phyloP scores from a whole-genome alignment of 2,888 invertebrate genomes.

The Coronaproctus castanopsis region DNA sequence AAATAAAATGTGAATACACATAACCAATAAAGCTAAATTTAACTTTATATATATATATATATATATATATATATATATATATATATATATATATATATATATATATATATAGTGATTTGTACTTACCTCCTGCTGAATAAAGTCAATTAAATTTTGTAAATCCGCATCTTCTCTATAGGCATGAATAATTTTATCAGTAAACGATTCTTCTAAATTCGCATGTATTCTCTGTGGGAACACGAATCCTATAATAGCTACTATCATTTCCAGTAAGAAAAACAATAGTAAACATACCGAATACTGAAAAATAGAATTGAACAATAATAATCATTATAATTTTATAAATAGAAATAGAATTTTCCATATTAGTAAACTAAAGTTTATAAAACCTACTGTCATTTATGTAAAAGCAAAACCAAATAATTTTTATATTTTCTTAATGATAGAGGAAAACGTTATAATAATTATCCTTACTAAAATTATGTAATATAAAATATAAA shows the following conservation, averaged over 20 bases:
- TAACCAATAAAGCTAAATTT: no score
- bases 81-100: no score
- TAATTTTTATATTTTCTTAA: no score
- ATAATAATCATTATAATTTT: slow-evolving; percentile 7
- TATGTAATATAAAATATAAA: no score
- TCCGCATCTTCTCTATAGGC: slow-evolving; percentile 84
- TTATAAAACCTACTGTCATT: no score
- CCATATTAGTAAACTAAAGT: not conserved
- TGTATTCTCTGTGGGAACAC: slow-evolving; percentile 80
- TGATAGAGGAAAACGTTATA: no score
- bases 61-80: no score
- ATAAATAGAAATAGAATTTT: not conserved
- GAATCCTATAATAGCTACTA: slow-evolving; percentile 76
- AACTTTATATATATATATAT: no score
- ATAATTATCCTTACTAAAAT: no score
- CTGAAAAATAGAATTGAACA: slow-evolving; percentile 34
- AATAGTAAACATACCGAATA: slow-evolving; percentile 73
- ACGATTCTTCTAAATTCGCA: slow-evolving; percentile 59
- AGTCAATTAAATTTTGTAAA: slow-evolving; percentile 82
- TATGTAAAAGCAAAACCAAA: no score
- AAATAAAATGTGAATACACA: no score
- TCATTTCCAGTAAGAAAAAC: slow-evolving; percentile 79
- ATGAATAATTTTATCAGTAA: slow-evolving; percentile 78
- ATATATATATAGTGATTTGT: not conserved
- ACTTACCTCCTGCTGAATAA: slow-evolving; percentile 71